These are phyloP conservation scores for Lithobates pipiens DNA, from an alignment of 2,797 vertebrate genomes.

Conservation along the genomic window DNA sequence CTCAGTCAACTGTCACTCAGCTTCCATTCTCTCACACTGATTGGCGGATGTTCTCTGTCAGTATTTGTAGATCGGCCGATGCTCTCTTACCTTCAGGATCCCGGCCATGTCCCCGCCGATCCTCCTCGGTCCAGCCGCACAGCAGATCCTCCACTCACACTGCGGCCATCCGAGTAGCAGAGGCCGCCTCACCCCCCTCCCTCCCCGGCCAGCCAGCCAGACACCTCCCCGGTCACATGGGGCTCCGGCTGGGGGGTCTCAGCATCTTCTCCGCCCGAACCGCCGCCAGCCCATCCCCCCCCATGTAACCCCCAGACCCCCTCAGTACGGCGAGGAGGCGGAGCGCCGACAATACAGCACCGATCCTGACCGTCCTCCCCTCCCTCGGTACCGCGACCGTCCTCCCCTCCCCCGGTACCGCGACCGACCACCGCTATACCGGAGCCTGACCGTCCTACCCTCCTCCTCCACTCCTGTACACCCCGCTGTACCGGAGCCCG, in stretches of 20 bases:
- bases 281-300: background rate
- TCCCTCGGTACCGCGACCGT: background rate
- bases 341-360: too few relatives aligned
- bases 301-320: background rate
- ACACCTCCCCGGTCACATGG: slow-evolving; percentile 50
- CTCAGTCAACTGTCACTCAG: too few relatives aligned
- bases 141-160: slow-evolving; percentile 1
- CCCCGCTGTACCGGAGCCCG: too few relatives aligned
- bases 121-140: background rate
- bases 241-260: slow-evolving; percentile 4
- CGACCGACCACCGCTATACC: background rate
- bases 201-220: slow-evolving; percentile 16
- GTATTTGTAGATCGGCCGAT: background rate
- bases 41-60: too few relatives aligned
- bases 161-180: slow-evolving; percentile 18
- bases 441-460: too few relatives aligned
- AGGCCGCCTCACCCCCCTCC: slow-evolving; percentile 21
- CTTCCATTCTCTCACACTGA: too few relatives aligned
- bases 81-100: slow-evolving; percentile 37
- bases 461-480: too few relatives aligned
- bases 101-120: slow-evolving; percentile 37
- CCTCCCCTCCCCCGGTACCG: too few relatives aligned
- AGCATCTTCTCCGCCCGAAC: background rate
- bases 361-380: background rate
- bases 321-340: too few relatives aligned